These are phyloP conservation scores for Mercenaria mercenaria DNA, from an alignment of 1,140 invertebrate genomes.

Conservation along the genomic window DNA sequence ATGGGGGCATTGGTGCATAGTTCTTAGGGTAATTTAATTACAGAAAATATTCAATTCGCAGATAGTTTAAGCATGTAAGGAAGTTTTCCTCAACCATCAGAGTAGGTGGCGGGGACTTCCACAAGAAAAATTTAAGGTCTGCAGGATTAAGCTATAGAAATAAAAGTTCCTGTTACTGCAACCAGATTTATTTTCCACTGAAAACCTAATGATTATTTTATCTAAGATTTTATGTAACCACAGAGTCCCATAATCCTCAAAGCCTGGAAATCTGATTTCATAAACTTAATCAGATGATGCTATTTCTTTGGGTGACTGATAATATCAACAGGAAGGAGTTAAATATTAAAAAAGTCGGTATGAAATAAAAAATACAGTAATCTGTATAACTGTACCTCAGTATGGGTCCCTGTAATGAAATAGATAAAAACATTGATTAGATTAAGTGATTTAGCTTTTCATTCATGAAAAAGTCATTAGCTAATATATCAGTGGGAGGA, in stretches of 20 bases:
- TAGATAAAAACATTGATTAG: slow-evolving; percentile 12
- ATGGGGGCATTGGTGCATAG: too few relatives aligned
- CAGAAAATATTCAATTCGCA: too few relatives aligned
- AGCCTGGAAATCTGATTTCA: not conserved
- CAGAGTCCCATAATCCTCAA: not conserved
- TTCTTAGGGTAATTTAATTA: too few relatives aligned
- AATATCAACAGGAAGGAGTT: slow-evolving; percentile 12
- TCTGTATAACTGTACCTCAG: slow-evolving; percentile 28
- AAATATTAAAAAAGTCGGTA: not conserved
- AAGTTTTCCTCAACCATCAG: too few relatives aligned
- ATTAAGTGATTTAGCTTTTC: not conserved
- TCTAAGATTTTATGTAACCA: too few relatives aligned
- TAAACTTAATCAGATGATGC: not conserved
- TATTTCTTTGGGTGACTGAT: not conserved
- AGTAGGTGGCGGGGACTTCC: too few relatives aligned
- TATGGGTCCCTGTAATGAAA: slow-evolving; percentile 3
- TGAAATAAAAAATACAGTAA: not conserved
- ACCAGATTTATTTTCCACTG: too few relatives aligned
- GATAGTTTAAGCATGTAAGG: too few relatives aligned
- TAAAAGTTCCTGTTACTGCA: too few relatives aligned
- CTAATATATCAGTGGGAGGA: not conserved
- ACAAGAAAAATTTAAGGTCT: too few relatives aligned
- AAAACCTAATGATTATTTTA: too few relatives aligned
- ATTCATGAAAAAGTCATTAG: slow-evolving; percentile 18
- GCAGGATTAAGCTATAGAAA: too few relatives aligned